Evolutionary conservation across 1,140 invertebrate genomes (phyloP).

Genomic region (Macrobrachium rosenbergii): DNA sequence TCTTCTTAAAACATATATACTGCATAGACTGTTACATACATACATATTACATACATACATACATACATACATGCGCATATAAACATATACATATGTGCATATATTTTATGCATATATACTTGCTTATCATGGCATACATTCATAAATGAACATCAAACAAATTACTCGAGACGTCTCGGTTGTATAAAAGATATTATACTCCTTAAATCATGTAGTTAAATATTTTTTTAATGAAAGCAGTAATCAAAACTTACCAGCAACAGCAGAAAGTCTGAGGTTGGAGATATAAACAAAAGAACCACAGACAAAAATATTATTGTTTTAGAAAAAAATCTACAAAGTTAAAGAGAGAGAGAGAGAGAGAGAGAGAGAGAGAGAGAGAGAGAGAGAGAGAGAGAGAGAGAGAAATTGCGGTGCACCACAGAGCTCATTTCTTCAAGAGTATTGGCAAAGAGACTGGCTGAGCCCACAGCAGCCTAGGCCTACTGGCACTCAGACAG

Average conservation of each 20-base stretch:
- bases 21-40: no score
- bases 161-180: background rate
- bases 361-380: constrained; percentile 3
- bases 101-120: no score
- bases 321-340: background rate
- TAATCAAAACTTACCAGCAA: no score
- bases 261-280: no score
- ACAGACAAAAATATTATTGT: no score
- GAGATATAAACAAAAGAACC: no score
- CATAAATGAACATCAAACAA: no score
- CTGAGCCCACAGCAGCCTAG: constrained; percentile 16
- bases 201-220: background rate
- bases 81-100: no score
- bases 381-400: background rate
- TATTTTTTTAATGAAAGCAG: background rate
- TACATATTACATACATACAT: no score
- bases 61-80: no score
- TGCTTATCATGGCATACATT: no score
- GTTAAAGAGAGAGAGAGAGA: background rate
- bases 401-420: background rate
- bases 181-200: background rate
- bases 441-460: background rate
- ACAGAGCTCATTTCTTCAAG: background rate
- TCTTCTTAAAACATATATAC: no score
- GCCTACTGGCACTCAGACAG: constrained; percentile 32